These are phyloP conservation scores for Plebejus argus DNA, from an alignment of 2,888 invertebrate genomes.

Conservation along the genomic window DNA sequence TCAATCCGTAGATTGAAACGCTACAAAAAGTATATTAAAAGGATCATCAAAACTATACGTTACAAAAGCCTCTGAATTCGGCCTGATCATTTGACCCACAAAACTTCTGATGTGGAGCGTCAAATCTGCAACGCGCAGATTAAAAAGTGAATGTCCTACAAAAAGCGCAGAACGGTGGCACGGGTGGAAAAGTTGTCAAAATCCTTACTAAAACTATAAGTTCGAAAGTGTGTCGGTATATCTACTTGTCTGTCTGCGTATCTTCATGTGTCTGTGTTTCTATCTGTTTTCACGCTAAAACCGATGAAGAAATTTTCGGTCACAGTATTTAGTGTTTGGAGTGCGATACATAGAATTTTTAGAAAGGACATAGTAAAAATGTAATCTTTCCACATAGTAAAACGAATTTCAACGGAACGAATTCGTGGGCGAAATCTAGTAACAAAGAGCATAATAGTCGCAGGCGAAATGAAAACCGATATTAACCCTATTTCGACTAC, in stretches of 20 bases:
- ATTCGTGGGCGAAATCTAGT: neutral
- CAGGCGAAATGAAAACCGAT: neutral
- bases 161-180: neutral
- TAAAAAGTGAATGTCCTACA: conserved; percentile 19
- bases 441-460: neutral
- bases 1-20: neutral
- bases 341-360: too few relatives aligned
- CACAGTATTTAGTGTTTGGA: too few relatives aligned
- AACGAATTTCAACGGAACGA: neutral
- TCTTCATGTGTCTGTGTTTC: too few relatives aligned
- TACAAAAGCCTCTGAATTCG: conserved; percentile 12
- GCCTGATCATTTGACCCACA: conserved; percentile 12
- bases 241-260: too few relatives aligned
- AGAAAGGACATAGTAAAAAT: neutral
- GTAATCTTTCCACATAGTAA: neutral
- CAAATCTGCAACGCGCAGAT: neutral
- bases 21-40: conserved; percentile 13
- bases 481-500: conserved; percentile 30
- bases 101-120: neutral
- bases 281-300: too few relatives aligned
- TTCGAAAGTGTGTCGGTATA: too few relatives aligned
- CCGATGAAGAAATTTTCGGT: too few relatives aligned
- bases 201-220: neutral
- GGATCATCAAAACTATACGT: conserved; percentile 20
- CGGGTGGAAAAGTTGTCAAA: neutral